Evolutionary conservation across 2,797 vertebrate genomes (phyloP).

Genomic region (Numenius phaeopus): DNA sequence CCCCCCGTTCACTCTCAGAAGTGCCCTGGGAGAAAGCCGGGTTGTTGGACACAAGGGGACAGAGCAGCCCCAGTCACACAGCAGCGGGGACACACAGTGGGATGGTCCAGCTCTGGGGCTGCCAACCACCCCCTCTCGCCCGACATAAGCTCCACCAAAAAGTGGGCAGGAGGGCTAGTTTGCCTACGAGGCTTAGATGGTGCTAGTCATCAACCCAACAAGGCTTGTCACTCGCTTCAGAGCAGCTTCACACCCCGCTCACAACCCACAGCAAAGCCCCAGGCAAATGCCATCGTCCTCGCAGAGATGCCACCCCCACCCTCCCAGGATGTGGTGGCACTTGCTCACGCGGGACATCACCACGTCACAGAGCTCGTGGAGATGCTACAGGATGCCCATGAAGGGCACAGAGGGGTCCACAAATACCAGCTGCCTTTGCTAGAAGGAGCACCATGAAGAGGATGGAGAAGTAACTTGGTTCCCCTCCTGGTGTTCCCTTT

Average conservation of each 20-base stretch:
- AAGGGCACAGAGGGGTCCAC: not conserved
- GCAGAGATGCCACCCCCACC: not conserved
- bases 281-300: not conserved
- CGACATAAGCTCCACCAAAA: not conserved
- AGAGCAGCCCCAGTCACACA: not conserved
- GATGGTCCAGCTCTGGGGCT: not conserved
- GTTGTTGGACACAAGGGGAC: no score
- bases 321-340: not conserved
- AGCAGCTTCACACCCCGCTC: not conserved
- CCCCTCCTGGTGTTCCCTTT: not conserved
- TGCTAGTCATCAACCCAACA: not conserved
- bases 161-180: not conserved
- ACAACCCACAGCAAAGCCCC: not conserved
- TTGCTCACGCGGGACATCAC: accelerated
- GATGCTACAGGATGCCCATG: not conserved
- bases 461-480: not conserved
- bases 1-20: accelerated
- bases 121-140: not conserved
- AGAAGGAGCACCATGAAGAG: not conserved
- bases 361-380: not conserved
- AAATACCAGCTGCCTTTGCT: not conserved
- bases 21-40: accelerated
- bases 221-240: not conserved
- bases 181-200: not conserved
- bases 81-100: not conserved